Conservation (phyloP, 2,888 invertebrate species). For the Belgica antarctica region DNA sequence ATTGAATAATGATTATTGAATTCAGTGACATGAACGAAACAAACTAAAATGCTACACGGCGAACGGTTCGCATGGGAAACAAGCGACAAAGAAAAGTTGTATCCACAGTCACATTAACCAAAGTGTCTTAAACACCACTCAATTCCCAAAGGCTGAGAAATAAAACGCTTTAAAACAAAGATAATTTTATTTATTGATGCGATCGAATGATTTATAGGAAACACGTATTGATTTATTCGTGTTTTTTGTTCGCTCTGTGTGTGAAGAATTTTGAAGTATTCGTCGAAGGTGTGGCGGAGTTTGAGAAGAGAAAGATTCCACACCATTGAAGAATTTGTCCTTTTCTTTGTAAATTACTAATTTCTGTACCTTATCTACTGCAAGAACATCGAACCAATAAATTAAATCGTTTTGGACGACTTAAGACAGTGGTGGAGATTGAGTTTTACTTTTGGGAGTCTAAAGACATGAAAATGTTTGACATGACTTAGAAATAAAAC, state of each 20-base stretch:
- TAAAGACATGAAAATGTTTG: no score
- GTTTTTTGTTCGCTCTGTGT: constrained; percentile 17
- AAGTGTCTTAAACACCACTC: constrained; percentile 28
- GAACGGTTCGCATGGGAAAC: constrained; percentile 1
- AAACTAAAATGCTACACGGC: neutral
- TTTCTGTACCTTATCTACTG: constrained; percentile 30
- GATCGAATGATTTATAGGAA: constrained; percentile 41
- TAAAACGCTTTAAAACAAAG: constrained; percentile 32
- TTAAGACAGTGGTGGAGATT: no score
- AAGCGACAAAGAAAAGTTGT: constrained; percentile 20
- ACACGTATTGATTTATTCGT: constrained; percentile 43
- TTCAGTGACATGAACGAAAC: constrained; percentile 20
- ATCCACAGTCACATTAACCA: constrained; percentile 22
- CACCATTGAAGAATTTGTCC: constrained; percentile 17
- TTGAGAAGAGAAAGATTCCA: neutral
- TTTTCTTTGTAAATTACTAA: constrained; percentile 13
- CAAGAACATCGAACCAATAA: constrained; percentile 41
- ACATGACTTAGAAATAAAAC: no score
- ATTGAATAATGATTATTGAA: constrained; percentile 33
- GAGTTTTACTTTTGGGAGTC: no score
- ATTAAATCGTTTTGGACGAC: constrained; percentile 25
- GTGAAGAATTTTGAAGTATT: neutral
- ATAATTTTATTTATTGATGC: constrained; percentile 44
- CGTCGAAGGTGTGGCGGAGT: constrained; percentile 6
- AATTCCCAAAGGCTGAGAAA: constrained; percentile 22